Base-by-base conservation (phyloP, 30 jellyfish, hydroid and myxozoan species). In the Aurelia aurita complex sp. Pacific region DNA sequence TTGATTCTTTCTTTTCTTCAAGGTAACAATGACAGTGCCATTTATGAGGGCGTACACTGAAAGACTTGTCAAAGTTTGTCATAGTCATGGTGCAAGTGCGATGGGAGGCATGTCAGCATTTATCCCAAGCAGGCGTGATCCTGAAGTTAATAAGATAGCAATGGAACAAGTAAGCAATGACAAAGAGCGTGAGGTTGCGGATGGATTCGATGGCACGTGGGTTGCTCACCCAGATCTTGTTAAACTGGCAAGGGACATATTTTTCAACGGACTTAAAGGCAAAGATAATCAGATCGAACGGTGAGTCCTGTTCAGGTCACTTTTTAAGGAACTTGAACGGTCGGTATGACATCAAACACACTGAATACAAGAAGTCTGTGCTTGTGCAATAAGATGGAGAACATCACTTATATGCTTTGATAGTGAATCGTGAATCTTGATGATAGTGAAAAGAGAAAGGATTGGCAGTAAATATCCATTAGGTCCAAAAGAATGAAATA, bases 31-130 rank as follows among this genome's bases (percentile, higher is more conserved):
- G 98, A 80, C 96, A 19, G 98, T 92, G 2, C 96, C 98, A 5
- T 92, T 92, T 62, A 92, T 92, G 98, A 67, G 80, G 33, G 90
- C 92, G 4, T 92, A 92, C 82, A 89, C 98, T 13, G 97, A 92
- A 55, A 92, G 96, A 34, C 89, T 92, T 33, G 98, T 92, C 29
- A 79, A 76, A 64, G 92, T 92, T 5, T 92, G 98, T 73, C 98
- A 92, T 79, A 70, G 76, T 19, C 98, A 92, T 67, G 93, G 91
- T 70, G 98, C 98, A 10, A 96, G 92, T 50, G 98, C 98, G n/a
- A 92, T 92, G 96, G 98, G 98, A 4, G 98, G 98, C 19, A 92
- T 92, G 98, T 92, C 98, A 29, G 98, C 98, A 11, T 92, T 92
- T 67, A 92, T 92, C 17, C 98, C 98, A 33, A 85, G 97, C 81